Evolutionary conservation across 2,113 vertebrate species (phyloP).

Genomic region (Nesospiza acunhae): DNA sequence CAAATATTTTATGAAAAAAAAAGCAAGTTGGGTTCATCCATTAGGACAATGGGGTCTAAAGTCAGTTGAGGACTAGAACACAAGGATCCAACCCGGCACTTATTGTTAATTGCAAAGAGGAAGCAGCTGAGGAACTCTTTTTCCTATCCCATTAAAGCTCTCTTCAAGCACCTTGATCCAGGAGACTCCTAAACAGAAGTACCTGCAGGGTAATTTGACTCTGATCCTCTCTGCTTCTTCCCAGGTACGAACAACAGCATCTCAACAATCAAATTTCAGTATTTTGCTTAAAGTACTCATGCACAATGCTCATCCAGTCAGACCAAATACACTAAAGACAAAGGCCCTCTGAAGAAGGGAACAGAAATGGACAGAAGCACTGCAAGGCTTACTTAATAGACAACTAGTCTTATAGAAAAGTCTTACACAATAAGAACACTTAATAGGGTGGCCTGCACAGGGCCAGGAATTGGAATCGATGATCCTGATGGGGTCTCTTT

Average conservation of each 20-base stretch:
- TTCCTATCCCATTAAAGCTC: not conserved
- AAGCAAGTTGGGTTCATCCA: not conserved
- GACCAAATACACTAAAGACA: not conserved
- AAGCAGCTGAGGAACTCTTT: not conserved
- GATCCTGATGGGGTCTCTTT: not conserved
- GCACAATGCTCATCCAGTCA: not conserved
- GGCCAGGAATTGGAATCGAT: not conserved
- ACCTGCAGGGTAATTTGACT: not conserved
- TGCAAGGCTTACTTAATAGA: not conserved
- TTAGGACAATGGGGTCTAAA: not conserved
- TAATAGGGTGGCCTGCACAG: not conserved
- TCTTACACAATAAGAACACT: not conserved
- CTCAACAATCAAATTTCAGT: not conserved
- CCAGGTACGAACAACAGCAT: not conserved
- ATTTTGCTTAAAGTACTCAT: not conserved
- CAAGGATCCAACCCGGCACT: not conserved
- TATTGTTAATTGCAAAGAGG: not conserved
- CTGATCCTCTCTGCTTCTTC: not conserved
- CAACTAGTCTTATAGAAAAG: not conserved
- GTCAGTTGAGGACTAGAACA: not conserved
- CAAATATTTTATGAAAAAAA: not conserved
- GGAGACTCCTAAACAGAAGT: not conserved
- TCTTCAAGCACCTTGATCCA: not conserved
- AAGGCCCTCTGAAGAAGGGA: not conserved
- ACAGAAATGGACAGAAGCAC: not conserved